Conservation (phyloP, 2,888 invertebrate species). For the Miltochrista miniata region DNA sequence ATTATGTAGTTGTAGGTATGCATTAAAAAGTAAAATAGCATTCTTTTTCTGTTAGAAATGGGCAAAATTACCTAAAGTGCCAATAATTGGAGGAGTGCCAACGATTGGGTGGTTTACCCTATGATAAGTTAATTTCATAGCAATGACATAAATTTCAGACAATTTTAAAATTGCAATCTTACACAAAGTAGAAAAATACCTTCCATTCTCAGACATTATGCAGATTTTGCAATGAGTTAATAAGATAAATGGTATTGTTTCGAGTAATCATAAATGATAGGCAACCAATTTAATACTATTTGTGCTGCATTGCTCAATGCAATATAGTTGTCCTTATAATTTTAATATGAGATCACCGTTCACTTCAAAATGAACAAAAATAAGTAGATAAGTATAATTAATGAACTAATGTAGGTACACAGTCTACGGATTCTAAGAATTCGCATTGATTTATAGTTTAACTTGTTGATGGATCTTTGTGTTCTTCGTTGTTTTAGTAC, state of each 20-base stretch:
- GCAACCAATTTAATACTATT: slow-evolving; percentile 10
- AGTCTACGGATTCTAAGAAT: not conserved
- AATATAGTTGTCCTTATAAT: not conserved
- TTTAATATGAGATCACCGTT: slow-evolving; percentile 1
- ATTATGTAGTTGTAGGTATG: no score
- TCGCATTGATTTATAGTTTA: not conserved
- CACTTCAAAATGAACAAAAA: not conserved
- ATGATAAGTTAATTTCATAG: not conserved
- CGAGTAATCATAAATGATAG: slow-evolving; percentile 13
- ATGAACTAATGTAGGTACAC: not conserved
- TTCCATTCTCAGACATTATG: slow-evolving; percentile 2
- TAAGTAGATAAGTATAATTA: not conserved
- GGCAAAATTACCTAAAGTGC: no score
- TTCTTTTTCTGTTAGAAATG: no score
- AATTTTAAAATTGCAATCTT: not conserved
- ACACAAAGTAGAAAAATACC: slow-evolving; percentile 3
- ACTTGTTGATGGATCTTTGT: not conserved
- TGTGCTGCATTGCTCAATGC: slow-evolving; percentile 11
- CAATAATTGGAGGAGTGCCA: no score
- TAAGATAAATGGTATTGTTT: slow-evolving; percentile 13
- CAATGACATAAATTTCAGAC: not conserved
- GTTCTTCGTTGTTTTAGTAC: not conserved
- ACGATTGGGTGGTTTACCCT: no score
- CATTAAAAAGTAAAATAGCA: no score
- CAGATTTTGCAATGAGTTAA: slow-evolving; percentile 7